Evolutionary conservation across 2,888 invertebrate species (phyloP).

Genomic region (Anorthoa munda): DNA sequence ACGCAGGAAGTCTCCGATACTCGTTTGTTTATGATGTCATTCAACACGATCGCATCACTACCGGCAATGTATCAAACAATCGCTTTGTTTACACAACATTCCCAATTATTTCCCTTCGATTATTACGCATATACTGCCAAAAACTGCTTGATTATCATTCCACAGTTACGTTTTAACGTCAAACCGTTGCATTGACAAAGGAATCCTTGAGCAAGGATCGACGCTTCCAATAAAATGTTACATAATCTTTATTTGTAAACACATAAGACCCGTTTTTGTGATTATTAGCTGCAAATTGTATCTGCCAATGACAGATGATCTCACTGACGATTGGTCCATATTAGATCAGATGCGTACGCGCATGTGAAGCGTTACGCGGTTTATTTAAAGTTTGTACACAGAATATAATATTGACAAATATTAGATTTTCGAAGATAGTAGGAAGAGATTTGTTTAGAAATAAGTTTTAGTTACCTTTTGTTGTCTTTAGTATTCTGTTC

Average conservation of each 20-base stretch:
- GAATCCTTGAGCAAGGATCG: slow-evolving; percentile 54
- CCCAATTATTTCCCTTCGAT: slow-evolving; percentile 72
- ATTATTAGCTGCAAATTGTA: slow-evolving; percentile 13
- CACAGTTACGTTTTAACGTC: slow-evolving; percentile 43
- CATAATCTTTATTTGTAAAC: slow-evolving; percentile 50
- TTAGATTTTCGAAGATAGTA: background rate
- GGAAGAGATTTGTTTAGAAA: background rate
- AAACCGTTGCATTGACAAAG: slow-evolving; percentile 66
- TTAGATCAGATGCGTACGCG: slow-evolving; percentile 40
- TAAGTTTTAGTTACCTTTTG: background rate
- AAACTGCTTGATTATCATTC: slow-evolving; percentile 56
- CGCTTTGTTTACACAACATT: slow-evolving; percentile 80
- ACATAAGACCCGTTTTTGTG: slow-evolving; percentile 47
- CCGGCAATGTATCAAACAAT: slow-evolving; percentile 79
- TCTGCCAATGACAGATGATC: slow-evolving; percentile 54
- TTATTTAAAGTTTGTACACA: slow-evolving; percentile 42
- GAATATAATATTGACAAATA: slow-evolving; percentile 19
- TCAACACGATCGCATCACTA: slow-evolving; percentile 66
- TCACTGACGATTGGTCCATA: slow-evolving; percentile 41
- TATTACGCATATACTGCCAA: slow-evolving; percentile 41
- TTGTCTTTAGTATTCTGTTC: background rate
- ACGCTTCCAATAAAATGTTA: slow-evolving; percentile 1
- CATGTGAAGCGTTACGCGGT: slow-evolving; percentile 52
- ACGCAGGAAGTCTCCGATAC: slow-evolving; percentile 79
- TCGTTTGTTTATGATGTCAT: slow-evolving; percentile 79